These are phyloP conservation scores for Epizoanthus scotinus DNA, from an alignment of 92 coral and sea anemone species.

Conservation along the genomic window DNA sequence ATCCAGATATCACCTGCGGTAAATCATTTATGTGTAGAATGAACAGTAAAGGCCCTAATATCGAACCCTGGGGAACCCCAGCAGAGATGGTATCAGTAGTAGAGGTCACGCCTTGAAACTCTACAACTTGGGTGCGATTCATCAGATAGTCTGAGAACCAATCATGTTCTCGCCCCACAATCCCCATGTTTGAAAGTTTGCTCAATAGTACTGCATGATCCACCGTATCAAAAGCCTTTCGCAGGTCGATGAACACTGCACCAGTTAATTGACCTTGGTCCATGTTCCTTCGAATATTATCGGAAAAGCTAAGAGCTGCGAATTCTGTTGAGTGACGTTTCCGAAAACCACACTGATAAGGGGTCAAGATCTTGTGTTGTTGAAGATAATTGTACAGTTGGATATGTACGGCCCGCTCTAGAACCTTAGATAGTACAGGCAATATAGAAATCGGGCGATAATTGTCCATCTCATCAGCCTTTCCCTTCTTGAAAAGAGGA, in stretches of 20 bases:
- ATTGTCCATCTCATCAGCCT: slow-evolving; percentile 52
- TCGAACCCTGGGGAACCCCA: slow-evolving; percentile 47
- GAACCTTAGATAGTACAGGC: slow-evolving; percentile 48
- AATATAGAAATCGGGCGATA: slow-evolving; percentile 66
- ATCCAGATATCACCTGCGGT: slow-evolving; percentile 7
- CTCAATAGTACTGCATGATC: slow-evolving; percentile 43
- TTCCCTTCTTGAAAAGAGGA: slow-evolving; percentile 62
- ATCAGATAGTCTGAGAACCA: slow-evolving; percentile 49
- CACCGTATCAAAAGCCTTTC: slow-evolving; percentile 59
- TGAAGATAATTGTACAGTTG: slow-evolving; percentile 47
- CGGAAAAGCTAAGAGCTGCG: slow-evolving; percentile 60
- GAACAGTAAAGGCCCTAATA: slow-evolving; percentile 14
- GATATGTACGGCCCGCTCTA: slow-evolving; percentile 55
- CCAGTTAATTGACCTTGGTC: slow-evolving; percentile 64
- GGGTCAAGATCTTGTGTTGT: slow-evolving; percentile 46
- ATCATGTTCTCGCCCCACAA: slow-evolving; percentile 27
- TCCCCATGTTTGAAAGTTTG: slow-evolving; percentile 36
- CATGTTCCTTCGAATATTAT: slow-evolving; percentile 54
- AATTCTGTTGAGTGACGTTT: slow-evolving; percentile 56
- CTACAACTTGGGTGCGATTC: slow-evolving; percentile 38
- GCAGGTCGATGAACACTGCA: slow-evolving; percentile 60
- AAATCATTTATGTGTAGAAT: slow-evolving; percentile 7
- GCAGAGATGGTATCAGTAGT: slow-evolving; percentile 18
- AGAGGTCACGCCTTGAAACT: slow-evolving; percentile 43
- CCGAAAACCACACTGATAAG: slow-evolving; percentile 65